Evolutionary conservation across 1,140 invertebrate species (phyloP), one percentile per base, ranked within the genome.

Genomic region (Saccostrea glomerata): DNA sequence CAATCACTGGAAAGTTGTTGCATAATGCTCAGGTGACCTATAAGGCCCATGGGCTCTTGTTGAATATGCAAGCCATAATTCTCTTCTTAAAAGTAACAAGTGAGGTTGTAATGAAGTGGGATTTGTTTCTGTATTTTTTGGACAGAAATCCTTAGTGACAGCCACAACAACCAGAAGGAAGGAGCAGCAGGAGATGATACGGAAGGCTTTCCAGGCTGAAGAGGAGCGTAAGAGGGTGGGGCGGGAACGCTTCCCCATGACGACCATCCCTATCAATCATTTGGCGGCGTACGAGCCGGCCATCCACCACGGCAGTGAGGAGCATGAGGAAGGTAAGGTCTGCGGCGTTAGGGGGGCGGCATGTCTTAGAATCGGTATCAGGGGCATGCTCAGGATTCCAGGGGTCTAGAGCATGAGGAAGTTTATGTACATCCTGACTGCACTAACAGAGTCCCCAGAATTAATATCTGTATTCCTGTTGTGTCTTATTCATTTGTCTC

Each of bases 131-230:
- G 17, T 20, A 63, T 36, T 77, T 30, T 77, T 5, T 30, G 30
- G 23, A 47, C 95, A 99, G 98, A 96, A 96, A 94, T 99, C 98
- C 17, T 96, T 99, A 92, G 99, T 99, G 23, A 99, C 99, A 54
- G 98, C 99, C 1, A 99, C 98, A 0, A 99, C 99, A 94, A 99
- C 99, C 0, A 96, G 99, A 30, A 98, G 99, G 92, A 99, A 99
- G 94, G 98, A 99, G 94, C 98, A 99, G 95, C 99, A 99, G 60
- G 99, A 99, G 95, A 96, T 99, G 86, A 98, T 99, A 58, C 97
- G 98, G 93, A 97, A 97, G 94, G 99, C 98, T 17, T 95, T 99
- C 20, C 97, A 99, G 94, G 98, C 98, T 54, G 98, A 99, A 93
- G 98, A 99, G 93, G 98, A 99, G 93, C 98, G 99, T 92, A 98